phyloP scores from a whole-genome alignment of 92 coral and sea anemone genomes.

The Heteractis magnifica region DNA sequence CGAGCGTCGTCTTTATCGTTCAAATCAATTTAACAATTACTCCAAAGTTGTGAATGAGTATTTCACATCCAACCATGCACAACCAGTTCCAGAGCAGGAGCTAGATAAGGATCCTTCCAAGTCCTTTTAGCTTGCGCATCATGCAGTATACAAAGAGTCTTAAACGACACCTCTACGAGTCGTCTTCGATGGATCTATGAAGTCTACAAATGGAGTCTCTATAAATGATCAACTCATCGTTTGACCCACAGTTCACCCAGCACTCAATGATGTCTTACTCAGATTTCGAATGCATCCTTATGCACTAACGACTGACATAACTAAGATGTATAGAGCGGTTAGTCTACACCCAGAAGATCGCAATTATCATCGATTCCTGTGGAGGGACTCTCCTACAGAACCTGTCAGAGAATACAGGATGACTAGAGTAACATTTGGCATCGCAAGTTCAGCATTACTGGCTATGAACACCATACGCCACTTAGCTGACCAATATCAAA shows the following conservation, averaged over 20 bases:
- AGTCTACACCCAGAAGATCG: constrained; percentile 39
- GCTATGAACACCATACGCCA: constrained; percentile 34
- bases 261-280: constrained; percentile 40
- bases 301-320: constrained; percentile 34
- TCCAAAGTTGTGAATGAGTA: no score
- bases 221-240: no score
- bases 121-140: no score
- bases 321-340: not conserved
- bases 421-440: constrained; percentile 60
- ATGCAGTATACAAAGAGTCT: no score
- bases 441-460: constrained; percentile 47
- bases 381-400: constrained; percentile 39
- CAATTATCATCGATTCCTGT: constrained; percentile 48
- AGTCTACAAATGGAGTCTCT: no score
- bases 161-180: constrained; percentile 14
- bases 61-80: not conserved
- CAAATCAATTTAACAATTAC: no score
- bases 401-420: constrained; percentile 50
- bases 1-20: not conserved
- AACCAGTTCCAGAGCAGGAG: not conserved
- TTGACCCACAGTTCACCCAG: not conserved
- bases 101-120: constrained; percentile 29
- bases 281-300: not conserved
- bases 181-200: no score
- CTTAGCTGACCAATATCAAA: constrained; percentile 24